phyloP scores from a whole-genome alignment of 2,888 invertebrate species.

The Gymnocheta viridis region DNA sequence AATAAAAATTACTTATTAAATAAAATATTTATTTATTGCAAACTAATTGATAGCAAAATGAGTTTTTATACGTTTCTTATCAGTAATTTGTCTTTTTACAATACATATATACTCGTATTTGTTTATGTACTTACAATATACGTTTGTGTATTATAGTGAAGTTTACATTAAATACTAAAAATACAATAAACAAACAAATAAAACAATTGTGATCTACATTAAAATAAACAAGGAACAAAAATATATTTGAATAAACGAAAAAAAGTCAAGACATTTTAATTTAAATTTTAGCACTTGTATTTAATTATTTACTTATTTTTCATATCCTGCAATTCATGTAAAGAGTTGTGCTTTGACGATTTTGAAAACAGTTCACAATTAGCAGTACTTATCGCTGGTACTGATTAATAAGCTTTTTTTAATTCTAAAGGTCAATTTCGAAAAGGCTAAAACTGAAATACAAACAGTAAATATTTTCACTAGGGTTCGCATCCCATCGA shows the following conservation, averaged over 20 bases:
- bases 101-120: neutral
- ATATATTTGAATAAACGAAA: conserved; percentile 1
- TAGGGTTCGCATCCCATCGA: no score
- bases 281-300: neutral
- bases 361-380: neutral
- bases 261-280: neutral
- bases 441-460: no score
- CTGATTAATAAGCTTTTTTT: neutral
- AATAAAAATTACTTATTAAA: neutral
- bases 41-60: conserved; percentile 40
- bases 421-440: neutral
- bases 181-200: neutral
- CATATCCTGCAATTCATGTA: neutral
- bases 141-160: neutral
- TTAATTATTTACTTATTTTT: neutral
- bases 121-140: conserved; percentile 9
- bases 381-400: neutral
- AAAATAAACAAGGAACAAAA: conserved; percentile 22
- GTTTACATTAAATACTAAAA: conserved; percentile 21
- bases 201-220: neutral
- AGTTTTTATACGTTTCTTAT: conserved; percentile 24
- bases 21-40: conserved; percentile 32
- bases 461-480: no score
- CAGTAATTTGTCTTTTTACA: neutral
- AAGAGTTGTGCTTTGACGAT: neutral